These are phyloP conservation scores for Vultur gryphus DNA, from an alignment of 2,797 vertebrate genomes.

Conservation along the genomic window DNA sequence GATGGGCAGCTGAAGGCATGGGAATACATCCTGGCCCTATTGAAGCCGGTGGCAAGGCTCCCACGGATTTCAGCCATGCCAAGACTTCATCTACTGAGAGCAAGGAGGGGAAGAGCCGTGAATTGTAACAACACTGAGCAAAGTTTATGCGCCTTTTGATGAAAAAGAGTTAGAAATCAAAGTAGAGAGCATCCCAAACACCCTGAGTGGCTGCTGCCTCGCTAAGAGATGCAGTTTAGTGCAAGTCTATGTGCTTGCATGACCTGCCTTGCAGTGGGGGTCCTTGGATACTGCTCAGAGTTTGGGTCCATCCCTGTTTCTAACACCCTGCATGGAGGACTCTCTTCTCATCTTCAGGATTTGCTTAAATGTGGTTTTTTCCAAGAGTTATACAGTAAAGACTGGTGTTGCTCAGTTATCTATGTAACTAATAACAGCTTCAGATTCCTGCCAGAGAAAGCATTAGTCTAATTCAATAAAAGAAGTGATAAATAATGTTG, in stretches of 20 bases:
- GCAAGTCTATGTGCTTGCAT: neutral
- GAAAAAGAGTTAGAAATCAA: slow-evolving; percentile 29
- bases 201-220: neutral
- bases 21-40: slow-evolving; percentile 54
- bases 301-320: neutral
- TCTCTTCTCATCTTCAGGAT: neutral
- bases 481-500: neutral
- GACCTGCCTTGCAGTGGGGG: neutral
- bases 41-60: slow-evolving; percentile 23
- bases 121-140: neutral
- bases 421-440: neutral
- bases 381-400: neutral
- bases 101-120: neutral
- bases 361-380: neutral
- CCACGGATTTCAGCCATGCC: neutral
- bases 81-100: neutral
- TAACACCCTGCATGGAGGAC: neutral
- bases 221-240: neutral
- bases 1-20: slow-evolving; percentile 44
- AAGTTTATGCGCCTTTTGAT: neutral
- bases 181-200: neutral
- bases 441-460: neutral
- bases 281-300: neutral
- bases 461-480: neutral
- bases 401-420: neutral